Evolutionary conservation across 2,797 vertebrate species (phyloP), one percentile per base, ranked within the genome.

Genomic region (Myotis vivesi): DNA sequence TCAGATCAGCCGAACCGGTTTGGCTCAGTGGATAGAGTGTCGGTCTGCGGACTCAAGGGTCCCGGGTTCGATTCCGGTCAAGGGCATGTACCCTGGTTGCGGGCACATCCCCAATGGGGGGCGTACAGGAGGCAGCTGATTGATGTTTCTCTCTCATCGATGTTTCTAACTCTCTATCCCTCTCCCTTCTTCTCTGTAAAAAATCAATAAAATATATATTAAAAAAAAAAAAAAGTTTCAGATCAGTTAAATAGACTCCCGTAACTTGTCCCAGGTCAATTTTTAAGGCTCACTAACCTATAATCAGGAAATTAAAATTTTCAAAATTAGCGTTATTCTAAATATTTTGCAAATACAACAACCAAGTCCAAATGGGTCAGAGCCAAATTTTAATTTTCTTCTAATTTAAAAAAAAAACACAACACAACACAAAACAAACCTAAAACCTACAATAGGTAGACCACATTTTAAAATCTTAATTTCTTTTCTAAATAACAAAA

Each of bases 401-500:
- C 57, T 76, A 85, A 92, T 44, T 59, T 4, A 38, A 38, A 38
- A 38, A 30, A 62, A 82, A 79, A 44, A 44, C 44, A 44, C 38
- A 94, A 44, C 38, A 94, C n/a, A 68, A 59, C 57, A 59, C 25
- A 59, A 57, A 33, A 68, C 64, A 19, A 49, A 73, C 72, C 28
- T 75, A 75, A 49, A 75, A 33, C 73, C 46, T 76, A 36, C 73
- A 53, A 83, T 15, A 83, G 28, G 16, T 16, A 87, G 25, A 28
- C 10, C 7, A 10, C 36, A 76, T 80, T 88, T 95, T 72, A 82
- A 95, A 86, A 92, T 80, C 13, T 88, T 84, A 41, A 77, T 91
- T 94, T 84, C 5, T 93, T 89, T 84, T 87, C 66, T 84, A 90
- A 76, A 92, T 41, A 72, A 95, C 80, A 85, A 95, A 92, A 69